Percentiles rank a stretch among this genome's conserved stretches.
Evolutionary conservation across 2,113 vertebrate genomes (phyloP).

Genomic region (Acrocephalus arundinaceus): DNA sequence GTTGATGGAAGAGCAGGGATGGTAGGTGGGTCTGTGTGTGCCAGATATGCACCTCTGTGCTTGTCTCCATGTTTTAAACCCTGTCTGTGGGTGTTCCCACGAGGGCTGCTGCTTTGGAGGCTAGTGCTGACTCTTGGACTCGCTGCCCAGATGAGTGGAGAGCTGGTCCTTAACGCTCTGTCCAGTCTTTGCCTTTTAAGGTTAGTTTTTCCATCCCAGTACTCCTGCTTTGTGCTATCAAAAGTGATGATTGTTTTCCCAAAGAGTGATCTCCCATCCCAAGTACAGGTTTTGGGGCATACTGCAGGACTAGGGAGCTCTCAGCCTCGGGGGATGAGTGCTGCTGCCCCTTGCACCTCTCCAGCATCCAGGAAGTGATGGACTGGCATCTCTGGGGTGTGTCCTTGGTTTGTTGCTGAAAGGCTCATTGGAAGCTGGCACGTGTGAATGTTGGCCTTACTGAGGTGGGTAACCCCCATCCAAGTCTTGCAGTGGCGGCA

Average conservation of each 20-base stretch:
- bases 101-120: neutral
- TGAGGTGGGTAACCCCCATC: neutral
- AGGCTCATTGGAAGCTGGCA: neutral
- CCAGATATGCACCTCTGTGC: neutral
- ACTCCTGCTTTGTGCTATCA: conserved; percentile 6
- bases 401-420: neutral
- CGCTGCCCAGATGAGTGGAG: neutral
- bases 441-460: fast-evolving
- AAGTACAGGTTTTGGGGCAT: neutral
- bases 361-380: neutral
- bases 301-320: neutral
- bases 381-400: neutral
- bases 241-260: neutral
- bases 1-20: neutral
- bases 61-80: neutral
- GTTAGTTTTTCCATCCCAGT: conserved; percentile 21
- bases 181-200: conserved; percentile 55
- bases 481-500: neutral
- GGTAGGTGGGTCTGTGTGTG: fast-evolving
- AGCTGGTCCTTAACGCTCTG: conserved; percentile 10
- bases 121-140: neutral
- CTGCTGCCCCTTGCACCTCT: neutral
- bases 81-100: fast-evolving
- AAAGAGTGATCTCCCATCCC: neutral
- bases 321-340: fast-evolving